Evolutionary conservation across 2,113 vertebrate genomes (phyloP).

Genomic region (Zosterops borbonicus): DNA sequence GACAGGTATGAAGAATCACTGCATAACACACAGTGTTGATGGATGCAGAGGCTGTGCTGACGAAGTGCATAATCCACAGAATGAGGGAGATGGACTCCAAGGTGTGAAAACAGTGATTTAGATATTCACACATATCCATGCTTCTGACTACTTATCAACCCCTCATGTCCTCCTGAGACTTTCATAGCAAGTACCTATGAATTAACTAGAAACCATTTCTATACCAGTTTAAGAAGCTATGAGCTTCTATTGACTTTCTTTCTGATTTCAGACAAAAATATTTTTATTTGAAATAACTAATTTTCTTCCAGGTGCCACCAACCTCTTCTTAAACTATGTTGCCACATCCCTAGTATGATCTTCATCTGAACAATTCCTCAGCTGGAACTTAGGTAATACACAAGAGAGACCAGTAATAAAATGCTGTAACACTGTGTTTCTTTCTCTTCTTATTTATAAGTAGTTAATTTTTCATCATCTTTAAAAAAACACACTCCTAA

Average conservation of each 20-base stretch:
- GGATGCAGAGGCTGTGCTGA: neutral
- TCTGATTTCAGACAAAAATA: neutral
- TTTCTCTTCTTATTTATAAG: neutral
- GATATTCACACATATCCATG: neutral
- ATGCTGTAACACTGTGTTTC: neutral
- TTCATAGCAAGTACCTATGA: neutral
- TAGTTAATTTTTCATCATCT: neutral
- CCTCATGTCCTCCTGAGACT: neutral
- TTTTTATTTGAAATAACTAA: neutral
- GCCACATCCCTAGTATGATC: neutral
- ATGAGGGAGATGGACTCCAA: neutral
- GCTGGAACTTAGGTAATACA: neutral
- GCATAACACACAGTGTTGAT: fast-evolving
- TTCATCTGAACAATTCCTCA: neutral
- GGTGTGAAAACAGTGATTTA: neutral
- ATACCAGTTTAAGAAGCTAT: neutral
- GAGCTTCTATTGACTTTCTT: neutral
- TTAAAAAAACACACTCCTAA: neutral
- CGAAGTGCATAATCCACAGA: neutral
- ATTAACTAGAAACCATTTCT: neutral
- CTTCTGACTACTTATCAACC: neutral
- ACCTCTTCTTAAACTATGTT: neutral
- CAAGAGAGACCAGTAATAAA: neutral
- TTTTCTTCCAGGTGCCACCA: neutral
- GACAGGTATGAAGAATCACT: neutral